Evolutionary conservation across 2,113 vertebrate genomes (phyloP).

Genomic region (Plecotus auritus): DNA sequence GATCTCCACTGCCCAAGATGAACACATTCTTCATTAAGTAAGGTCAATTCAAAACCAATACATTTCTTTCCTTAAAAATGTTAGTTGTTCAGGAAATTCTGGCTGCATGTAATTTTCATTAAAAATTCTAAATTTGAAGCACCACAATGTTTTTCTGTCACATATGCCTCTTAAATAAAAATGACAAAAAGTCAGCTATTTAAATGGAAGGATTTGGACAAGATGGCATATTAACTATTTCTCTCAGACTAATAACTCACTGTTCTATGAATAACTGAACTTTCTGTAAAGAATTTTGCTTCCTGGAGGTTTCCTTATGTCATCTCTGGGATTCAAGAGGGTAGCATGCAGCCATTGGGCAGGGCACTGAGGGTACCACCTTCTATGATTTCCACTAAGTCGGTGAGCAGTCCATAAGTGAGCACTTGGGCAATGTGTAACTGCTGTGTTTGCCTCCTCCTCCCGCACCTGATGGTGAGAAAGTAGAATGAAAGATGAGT

Average conservation of each 20-base stretch:
- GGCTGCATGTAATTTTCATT: background rate
- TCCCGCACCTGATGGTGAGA: background rate
- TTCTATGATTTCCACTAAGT: background rate
- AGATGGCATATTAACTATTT: background rate
- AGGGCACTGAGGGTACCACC: background rate
- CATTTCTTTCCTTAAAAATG: background rate
- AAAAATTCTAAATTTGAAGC: background rate
- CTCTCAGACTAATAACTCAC: background rate
- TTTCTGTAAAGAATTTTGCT: background rate
- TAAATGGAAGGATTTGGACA: background rate
- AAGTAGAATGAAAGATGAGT: background rate
- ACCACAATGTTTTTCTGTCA: background rate
- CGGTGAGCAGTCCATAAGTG: background rate
- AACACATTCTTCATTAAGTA: background rate
- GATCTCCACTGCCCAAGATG: background rate
- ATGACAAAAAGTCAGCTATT: background rate
- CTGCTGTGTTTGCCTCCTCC: background rate
- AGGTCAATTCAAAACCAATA: background rate
- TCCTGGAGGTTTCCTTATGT: background rate
- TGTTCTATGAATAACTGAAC: background rate
- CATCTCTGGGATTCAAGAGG: background rate
- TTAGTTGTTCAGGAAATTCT: background rate
- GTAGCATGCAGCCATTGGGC: background rate
- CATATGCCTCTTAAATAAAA: background rate
- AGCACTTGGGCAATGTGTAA: background rate